Evolutionary conservation across 2,113 vertebrate species (phyloP), one percentile per base, ranked within the genome.

Genomic region (Percopsis transmontana): DNA sequence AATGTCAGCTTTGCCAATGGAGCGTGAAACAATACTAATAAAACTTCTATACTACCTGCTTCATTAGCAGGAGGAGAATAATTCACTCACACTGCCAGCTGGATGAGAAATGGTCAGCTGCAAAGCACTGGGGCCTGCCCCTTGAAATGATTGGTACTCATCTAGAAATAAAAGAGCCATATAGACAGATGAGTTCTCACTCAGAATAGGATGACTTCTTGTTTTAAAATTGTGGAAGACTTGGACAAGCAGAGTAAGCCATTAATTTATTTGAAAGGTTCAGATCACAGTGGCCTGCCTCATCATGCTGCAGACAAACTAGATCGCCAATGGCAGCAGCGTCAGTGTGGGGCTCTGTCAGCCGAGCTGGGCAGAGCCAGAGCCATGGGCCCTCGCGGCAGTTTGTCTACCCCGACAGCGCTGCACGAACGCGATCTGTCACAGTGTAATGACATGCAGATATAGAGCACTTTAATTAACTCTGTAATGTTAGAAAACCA

Each of bases 11-110:
- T 71, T 51, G 61, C 27, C 62, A 64, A 62, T 72, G 42, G 75
- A 81, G 72, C n/a, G 61, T 50, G 68, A 75, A 81, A 86, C 75
- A 86, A 80, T 70, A 77, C 52, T 57, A 66, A 79, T 80, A 79
- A 85, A 81, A 81, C 52, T 67, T 50, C 76, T 21, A 64, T 72
- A 66, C 85, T 57, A 83, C 61, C 63, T 63, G 68, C 72, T 74
- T 76, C 83, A 73, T 88, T 84, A 84, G 54, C 59, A 53, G 47
- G 21, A 58, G 55, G 75, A 60, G 66, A 62, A 76, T 74, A 78
- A 75, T 57, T 69, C 68, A 74, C 62, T 55, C 54, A 52, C 45
- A 62, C 67, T 84, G 71, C 80, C 67, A 77, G 53, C 57, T 2
- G 38, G 40, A 77, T 67, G 56, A 74, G 77, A 80, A 76, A 80